Evolutionary conservation across 2,888 invertebrate species (phyloP).

Genomic region (Dorcus parallelipipedus): DNA sequence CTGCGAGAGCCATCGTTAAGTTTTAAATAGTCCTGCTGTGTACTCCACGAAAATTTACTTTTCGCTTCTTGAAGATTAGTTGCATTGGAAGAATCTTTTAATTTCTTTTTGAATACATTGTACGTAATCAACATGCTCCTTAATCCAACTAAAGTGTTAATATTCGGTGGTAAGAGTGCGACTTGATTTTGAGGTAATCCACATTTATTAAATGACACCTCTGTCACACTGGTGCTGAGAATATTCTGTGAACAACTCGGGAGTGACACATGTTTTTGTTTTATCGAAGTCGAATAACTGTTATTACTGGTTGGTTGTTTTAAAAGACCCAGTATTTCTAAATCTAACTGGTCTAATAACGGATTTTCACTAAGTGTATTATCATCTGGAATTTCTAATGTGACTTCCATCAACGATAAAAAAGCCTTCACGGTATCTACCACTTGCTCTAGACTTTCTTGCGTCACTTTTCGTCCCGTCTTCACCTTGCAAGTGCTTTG

Average conservation of each 20-base stretch:
- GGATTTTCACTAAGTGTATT: slow-evolving; percentile 2
- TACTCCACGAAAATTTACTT: neutral
- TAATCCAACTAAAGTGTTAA: slow-evolving; percentile 28
- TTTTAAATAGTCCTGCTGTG: neutral
- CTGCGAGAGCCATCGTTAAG: neutral
- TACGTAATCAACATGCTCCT: slow-evolving; percentile 29
- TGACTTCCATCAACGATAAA: slow-evolving; percentile 11
- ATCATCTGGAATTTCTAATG: slow-evolving; percentile 1
- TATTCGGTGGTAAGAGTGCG: slow-evolving; percentile 27
- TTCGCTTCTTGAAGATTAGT: neutral
- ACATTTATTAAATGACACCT: too few species aligned
- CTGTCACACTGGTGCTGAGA: too few species aligned
- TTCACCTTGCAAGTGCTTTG: slow-evolving; percentile 19
- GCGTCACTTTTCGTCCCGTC: slow-evolving; percentile 6
- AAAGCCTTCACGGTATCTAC: slow-evolving; percentile 12
- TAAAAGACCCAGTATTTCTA: slow-evolving; percentile 8
- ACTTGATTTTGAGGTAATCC: too few species aligned
- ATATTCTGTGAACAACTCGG: neutral
- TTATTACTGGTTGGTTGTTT: neutral
- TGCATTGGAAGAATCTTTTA: neutral
- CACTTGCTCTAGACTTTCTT: slow-evolving; percentile 1
- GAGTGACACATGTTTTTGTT: neutral
- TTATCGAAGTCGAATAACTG: too few species aligned
- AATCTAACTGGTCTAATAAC: slow-evolving; percentile 12
- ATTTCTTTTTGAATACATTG: slow-evolving; percentile 19